Evolutionary conservation across 2,888 invertebrate genomes (phyloP), one percentile per base, ranked within the genome.

Genomic region (Sarcophaga caerulescens): DNA sequence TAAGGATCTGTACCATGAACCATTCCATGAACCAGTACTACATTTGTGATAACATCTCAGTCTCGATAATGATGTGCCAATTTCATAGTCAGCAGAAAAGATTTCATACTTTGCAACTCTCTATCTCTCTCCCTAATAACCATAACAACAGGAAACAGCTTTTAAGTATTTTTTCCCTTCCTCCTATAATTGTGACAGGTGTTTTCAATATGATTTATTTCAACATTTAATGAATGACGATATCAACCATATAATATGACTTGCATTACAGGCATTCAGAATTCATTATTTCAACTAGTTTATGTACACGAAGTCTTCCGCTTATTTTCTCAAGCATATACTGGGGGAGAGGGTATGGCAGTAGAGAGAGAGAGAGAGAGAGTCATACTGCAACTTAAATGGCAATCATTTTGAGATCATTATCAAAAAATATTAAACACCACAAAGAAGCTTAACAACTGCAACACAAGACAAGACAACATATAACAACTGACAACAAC

Each of bases 361-460:
- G 21, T 21, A 19, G 2, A n/a, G 21, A 17, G 19, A n/a, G 60
- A 19, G 14, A 25, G 3, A 52, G 3, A 10, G 14, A 47, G 70
- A 21, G n/a, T 63, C 70, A 44, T 60, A 62, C 63, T 74, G 84
- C 74, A 75, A 75, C 75, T 75, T 70, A 44, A 75, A 52, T 63
- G 76, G 83, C 83, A 85, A 85, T 81, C 80, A 83, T 77, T 83
- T 83, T 21, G 74, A 85, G 83, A 85, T 85, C 71, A 85, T 81
- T 85, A 85, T 85, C 83, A 77, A 83, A 77, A 77, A 80, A 81
- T 83, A 35, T 35, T 35, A 35, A 85, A 83, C 85, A 83, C 75
- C 68, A 83, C 63, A 83, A 85, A 85, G 85, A 79, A 85, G 83
- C 85, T 77, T 83, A 76, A 85, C 82, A 82, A 82, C 66, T 82